phyloP scores from a whole-genome alignment of 2,888 invertebrate species.

The Venusia cambrica region DNA sequence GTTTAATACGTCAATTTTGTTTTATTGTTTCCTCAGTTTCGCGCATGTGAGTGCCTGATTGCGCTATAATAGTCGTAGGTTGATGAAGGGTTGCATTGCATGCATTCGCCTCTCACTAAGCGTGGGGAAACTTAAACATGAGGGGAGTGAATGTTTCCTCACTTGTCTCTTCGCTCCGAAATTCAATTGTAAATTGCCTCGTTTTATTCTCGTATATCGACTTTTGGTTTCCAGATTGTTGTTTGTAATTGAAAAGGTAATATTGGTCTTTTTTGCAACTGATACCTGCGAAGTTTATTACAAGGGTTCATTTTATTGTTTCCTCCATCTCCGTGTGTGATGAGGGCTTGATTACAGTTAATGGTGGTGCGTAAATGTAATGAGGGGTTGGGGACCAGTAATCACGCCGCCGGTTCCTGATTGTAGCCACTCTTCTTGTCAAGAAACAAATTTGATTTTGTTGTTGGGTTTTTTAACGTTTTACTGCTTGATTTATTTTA shows the following conservation, averaged over 20 bases:
- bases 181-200: constrained; percentile 54
- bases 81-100: constrained; percentile 77
- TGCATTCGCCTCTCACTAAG: constrained; percentile 49
- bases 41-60: constrained; percentile 77
- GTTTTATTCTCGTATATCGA: constrained; percentile 39
- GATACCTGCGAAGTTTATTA: constrained; percentile 39
- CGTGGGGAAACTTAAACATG: constrained; percentile 64
- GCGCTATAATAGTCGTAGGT: constrained; percentile 70
- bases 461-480: constrained; percentile 37
- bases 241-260: constrained; percentile 23
- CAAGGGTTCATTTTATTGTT: constrained; percentile 65
- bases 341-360: constrained; percentile 69
- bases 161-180: constrained; percentile 59
- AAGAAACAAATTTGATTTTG: constrained; percentile 50
- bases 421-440: constrained; percentile 52
- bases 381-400: constrained; percentile 62
- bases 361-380: constrained; percentile 72
- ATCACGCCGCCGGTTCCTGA: constrained; percentile 58
- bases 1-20: constrained; percentile 74
- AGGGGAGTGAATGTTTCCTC: constrained; percentile 66
- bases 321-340: constrained; percentile 66
- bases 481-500: constrained; percentile 30
- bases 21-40: constrained; percentile 76
- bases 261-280: constrained; percentile 16
- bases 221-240: constrained; percentile 23